Percentiles rank a stretch among this genome's conserved stretches.
phyloP scores from a whole-genome alignment of 2,888 invertebrate species.

The Nipponacmea schrenckii region DNA sequence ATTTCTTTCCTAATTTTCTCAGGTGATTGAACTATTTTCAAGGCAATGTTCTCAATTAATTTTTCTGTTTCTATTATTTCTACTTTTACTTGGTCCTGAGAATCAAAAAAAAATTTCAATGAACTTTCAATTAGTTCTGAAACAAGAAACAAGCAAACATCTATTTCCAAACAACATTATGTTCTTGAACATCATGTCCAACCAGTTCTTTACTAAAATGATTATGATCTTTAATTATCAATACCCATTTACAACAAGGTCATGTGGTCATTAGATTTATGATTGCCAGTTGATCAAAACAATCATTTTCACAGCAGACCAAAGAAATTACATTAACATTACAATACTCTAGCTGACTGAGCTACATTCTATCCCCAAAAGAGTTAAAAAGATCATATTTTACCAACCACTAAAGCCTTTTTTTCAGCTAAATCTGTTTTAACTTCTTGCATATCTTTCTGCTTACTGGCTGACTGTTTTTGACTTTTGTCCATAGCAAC shows the following conservation, averaged over 20 bases:
- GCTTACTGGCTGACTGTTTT: constrained; percentile 32
- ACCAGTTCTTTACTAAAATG: not conserved
- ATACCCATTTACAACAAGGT: not conserved
- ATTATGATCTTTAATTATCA: too few species aligned
- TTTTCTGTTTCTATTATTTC: constrained; percentile 40
- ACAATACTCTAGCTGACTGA: too few species aligned
- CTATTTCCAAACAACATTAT: not conserved
- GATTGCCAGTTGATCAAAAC: too few species aligned
- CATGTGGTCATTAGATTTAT: too few species aligned
- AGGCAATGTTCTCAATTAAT: constrained; percentile 47
- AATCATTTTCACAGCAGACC: too few species aligned
- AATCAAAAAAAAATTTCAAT: too few species aligned
- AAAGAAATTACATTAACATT: too few species aligned
- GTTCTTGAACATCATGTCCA: not conserved
- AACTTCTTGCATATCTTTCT: constrained; percentile 36
- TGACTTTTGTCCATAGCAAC: constrained; percentile 38
- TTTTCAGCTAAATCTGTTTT: constrained; percentile 40
- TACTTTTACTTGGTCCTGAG: constrained; percentile 48
- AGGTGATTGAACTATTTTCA: constrained; percentile 59
- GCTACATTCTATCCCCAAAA: too few species aligned
- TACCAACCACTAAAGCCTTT: constrained; percentile 37
- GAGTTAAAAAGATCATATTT: not conserved
- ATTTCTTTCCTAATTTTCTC: constrained; percentile 51
- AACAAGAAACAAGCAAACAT: not conserved
- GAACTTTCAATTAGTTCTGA: too few species aligned